phyloP scores from a whole-genome alignment of 2,113 vertebrate genomes.

The Sinosuthora webbiana region DNA sequence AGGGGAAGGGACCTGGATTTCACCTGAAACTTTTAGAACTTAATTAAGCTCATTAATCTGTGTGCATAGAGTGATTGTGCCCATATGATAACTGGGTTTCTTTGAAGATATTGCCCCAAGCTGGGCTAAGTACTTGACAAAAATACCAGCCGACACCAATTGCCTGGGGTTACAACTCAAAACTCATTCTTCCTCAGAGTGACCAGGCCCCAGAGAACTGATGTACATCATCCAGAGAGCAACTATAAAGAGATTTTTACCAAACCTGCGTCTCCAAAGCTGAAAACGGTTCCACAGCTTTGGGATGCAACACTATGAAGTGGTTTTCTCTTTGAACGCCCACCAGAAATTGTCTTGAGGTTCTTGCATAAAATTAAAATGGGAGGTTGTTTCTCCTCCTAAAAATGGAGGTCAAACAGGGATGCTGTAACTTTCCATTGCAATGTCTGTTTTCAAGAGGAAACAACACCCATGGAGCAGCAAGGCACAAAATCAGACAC shows the following conservation, averaged over 20 bases:
- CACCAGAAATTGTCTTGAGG: neutral
- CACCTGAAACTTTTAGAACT: neutral
- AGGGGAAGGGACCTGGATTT: neutral
- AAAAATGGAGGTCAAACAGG: neutral
- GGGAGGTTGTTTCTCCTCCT: neutral
- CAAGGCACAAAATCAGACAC: neutral
- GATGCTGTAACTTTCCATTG: neutral
- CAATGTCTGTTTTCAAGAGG: neutral
- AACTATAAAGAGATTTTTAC: neutral
- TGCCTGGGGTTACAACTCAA: neutral
- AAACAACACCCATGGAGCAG: neutral
- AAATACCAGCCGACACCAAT: neutral
- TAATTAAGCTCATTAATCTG: neutral
- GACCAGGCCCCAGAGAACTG: neutral
- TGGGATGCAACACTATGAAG: neutral
- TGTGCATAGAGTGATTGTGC: neutral
- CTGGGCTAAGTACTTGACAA: neutral
- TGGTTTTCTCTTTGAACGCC: neutral
- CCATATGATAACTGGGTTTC: neutral
- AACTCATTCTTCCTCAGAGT: neutral
- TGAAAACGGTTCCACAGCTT: neutral
- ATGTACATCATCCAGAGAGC: neutral
- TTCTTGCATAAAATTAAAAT: neutral
- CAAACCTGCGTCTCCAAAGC: neutral
- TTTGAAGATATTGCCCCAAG: neutral